Conservation (phyloP, 2,888 invertebrate species). For the Yponomeuta cagnagella region DNA sequence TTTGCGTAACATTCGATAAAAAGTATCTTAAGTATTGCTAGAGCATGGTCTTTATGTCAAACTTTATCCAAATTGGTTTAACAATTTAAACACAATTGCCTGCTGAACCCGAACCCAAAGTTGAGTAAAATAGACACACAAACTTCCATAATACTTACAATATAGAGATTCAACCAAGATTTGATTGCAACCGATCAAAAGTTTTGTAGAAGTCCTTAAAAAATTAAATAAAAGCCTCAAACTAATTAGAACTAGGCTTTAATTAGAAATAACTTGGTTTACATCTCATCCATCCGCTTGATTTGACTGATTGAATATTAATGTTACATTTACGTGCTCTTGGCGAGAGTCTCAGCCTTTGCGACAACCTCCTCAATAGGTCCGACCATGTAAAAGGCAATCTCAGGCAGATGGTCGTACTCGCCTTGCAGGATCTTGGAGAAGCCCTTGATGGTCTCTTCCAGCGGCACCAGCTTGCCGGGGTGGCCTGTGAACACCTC, state of each 20-base stretch:
- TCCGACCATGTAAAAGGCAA: conserved; percentile 98
- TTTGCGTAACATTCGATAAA: too few relatives aligned
- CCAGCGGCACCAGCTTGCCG: conserved; percentile 91
- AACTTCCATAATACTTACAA: too few relatives aligned
- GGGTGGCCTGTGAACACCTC: conserved; percentile 96
- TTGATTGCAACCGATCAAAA: too few relatives aligned
- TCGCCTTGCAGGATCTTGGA: conserved; percentile 88
- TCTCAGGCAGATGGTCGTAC: conserved; percentile 92
- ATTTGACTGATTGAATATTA: background rate
- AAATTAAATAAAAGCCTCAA: background rate
- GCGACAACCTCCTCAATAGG: conserved; percentile 91
- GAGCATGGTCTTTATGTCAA: too few relatives aligned
- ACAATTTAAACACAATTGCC: too few relatives aligned
- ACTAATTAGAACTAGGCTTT: conserved; percentile 8
- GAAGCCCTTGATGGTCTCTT: conserved; percentile 93
- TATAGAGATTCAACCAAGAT: too few relatives aligned
- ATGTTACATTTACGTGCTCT: conserved; percentile 28
- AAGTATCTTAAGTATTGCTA: too few relatives aligned
- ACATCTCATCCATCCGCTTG: background rate
- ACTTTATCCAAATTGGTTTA: too few relatives aligned
- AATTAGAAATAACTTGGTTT: conserved; percentile 9
- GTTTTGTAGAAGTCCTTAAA: background rate
- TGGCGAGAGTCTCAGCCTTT: conserved; percentile 87
- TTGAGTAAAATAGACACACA: too few relatives aligned
- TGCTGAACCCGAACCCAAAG: too few relatives aligned